Evolutionary conservation across 2,888 invertebrate species (phyloP).

Genomic region (Agrochola lota): DNA sequence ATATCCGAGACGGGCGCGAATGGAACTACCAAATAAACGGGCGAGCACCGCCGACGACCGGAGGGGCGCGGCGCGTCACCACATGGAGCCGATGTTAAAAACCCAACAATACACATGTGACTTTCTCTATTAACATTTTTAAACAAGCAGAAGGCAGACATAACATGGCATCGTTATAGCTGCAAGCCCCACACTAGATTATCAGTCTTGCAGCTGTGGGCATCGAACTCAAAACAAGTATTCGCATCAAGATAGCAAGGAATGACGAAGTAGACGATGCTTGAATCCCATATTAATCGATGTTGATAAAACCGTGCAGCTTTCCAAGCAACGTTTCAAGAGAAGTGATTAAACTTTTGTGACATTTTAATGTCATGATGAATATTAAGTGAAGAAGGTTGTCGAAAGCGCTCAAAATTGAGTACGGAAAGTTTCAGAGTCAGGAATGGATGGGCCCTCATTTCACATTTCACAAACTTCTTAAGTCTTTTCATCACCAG

Average conservation of each 20-base stretch:
- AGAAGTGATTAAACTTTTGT: conserved; percentile 30
- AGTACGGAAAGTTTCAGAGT: conserved; percentile 9
- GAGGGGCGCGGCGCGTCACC: conserved; percentile 80
- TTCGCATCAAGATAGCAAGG: conserved; percentile 69
- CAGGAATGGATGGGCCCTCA: background rate
- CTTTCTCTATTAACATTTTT: conserved; percentile 76
- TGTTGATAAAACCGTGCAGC: conserved; percentile 51
- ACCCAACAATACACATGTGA: conserved; percentile 77
- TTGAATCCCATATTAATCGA: conserved; percentile 54
- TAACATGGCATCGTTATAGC: conserved; percentile 78
- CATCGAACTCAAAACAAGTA: conserved; percentile 74
- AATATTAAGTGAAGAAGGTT: conserved; percentile 33
- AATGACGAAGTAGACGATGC: conserved; percentile 46
- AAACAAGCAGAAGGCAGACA: conserved; percentile 64
- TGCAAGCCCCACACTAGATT: conserved; percentile 75
- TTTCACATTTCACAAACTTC: background rate
- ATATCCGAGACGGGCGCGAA: conserved; percentile 78
- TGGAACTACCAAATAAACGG: conserved; percentile 83
- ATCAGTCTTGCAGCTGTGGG: conserved; percentile 80
- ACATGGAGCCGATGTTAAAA: conserved; percentile 77
- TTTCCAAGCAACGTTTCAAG: conserved; percentile 37
- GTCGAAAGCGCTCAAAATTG: conserved; percentile 3
- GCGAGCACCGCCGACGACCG: conserved; percentile 74
- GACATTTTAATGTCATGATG: conserved; percentile 35
- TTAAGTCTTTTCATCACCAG: background rate